phyloP scores from a whole-genome alignment of 2,797 vertebrate genomes.

The Allobates femoralis region DNA sequence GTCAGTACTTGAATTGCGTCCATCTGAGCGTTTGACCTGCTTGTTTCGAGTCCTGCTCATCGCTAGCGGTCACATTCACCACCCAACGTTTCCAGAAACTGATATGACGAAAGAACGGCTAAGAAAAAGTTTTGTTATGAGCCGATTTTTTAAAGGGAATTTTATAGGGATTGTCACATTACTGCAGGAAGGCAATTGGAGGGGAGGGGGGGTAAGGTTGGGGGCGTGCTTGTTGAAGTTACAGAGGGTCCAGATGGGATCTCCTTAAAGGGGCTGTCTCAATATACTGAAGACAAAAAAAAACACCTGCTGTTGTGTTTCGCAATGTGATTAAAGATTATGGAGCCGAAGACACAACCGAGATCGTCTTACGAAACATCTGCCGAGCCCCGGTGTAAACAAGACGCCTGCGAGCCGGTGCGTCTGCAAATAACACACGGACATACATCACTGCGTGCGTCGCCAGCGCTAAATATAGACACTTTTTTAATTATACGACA shows the following conservation, averaged over 20 bases:
- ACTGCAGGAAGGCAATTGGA: background rate
- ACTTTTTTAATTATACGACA: background rate
- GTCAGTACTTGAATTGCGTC: no score
- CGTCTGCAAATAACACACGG: background rate
- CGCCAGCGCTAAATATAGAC: constrained; percentile 3
- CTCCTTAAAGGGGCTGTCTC: background rate
- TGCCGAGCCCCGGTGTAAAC: background rate
- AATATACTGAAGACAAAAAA: background rate
- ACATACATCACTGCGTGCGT: background rate
- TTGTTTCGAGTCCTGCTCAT: no score
- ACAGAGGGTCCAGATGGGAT: background rate
- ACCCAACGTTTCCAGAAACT: background rate
- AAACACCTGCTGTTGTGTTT: background rate
- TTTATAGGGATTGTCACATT: background rate
- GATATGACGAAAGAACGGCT: background rate
- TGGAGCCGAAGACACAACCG: background rate
- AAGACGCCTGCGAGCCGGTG: background rate
- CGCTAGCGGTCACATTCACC: background rate
- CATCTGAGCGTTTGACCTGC: no score
- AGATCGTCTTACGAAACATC: background rate
- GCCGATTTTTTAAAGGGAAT: background rate
- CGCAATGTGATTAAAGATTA: background rate
- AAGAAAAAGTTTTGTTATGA: no score
- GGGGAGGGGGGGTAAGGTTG: no score
- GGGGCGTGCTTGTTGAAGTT: no score